Percentiles rank a stretch among this genome's conserved stretches.
Conservation (phyloP, 2,113 vertebrate genomes). For the Platysternon megacephalum region DNA sequence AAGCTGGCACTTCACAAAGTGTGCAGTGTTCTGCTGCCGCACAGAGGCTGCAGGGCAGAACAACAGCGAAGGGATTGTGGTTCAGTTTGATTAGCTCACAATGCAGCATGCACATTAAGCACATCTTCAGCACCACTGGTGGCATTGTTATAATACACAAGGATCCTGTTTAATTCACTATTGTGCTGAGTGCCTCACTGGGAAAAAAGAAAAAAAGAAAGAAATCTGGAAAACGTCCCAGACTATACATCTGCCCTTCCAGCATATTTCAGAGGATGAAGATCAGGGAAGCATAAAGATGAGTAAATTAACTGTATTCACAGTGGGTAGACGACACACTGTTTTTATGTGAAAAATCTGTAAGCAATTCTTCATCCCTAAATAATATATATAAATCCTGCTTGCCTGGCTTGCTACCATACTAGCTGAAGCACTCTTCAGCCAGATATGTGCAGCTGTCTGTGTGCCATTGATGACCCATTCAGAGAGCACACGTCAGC, state of each 20-base stretch:
- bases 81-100: neutral
- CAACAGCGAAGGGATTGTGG: rapidly evolving
- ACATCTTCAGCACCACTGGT: neutral
- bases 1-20: neutral
- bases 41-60: conserved; percentile 38
- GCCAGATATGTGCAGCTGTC: conserved; percentile 29
- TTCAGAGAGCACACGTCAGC: neutral
- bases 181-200: neutral
- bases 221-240: conserved; percentile 64
- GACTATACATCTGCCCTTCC: conserved; percentile 68
- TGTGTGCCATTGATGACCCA: neutral
- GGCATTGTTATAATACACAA: neutral
- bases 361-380: conserved; percentile 49
- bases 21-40: conserved; percentile 46
- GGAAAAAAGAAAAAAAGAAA: neutral
- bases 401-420: neutral
- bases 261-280: conserved; percentile 67
- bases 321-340: conserved; percentile 71
- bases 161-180: neutral
- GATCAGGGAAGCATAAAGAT: conserved; percentile 74
- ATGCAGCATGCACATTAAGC: neutral
- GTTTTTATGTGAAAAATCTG: conserved; percentile 79
- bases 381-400: neutral
- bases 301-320: conserved; percentile 80
- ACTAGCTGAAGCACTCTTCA: conserved; percentile 9